Percentiles rank a stretch among this genome's conserved stretches.
phyloP scores from a whole-genome alignment of 2,888 invertebrate genomes.

The Sinelater perroti region DNA sequence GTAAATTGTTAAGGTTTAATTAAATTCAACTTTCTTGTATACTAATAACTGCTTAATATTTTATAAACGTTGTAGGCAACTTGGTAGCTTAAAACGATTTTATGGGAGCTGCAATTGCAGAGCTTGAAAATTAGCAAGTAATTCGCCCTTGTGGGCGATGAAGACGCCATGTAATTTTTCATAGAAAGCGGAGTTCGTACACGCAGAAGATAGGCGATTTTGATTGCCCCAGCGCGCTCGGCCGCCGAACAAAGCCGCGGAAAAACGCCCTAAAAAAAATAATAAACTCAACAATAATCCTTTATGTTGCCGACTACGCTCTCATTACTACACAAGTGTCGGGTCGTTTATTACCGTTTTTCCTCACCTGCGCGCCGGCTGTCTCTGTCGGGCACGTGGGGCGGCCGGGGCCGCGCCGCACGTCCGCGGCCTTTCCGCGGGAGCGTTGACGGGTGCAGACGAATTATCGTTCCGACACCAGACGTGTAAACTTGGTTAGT shows the following conservation, averaged over 20 bases:
- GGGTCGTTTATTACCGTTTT: constrained; percentile 43
- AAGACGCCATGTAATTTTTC: too few species aligned
- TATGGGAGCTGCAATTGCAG: too few species aligned
- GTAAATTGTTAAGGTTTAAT: too few species aligned
- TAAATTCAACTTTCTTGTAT: too few species aligned
- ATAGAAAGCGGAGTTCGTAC: too few species aligned
- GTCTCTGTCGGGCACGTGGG: constrained; percentile 28
- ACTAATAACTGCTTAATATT: too few species aligned
- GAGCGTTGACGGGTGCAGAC: constrained; percentile 48
- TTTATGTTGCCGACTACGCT: constrained; percentile 42
- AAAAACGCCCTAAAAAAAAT: constrained; percentile 35
- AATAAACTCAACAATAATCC: constrained; percentile 42
- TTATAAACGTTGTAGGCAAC: too few species aligned
- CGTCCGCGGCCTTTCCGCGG: constrained; percentile 30
- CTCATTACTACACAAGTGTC: constrained; percentile 47
- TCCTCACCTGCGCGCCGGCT: constrained; percentile 16
- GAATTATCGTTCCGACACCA: constrained; percentile 59
- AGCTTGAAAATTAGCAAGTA: too few species aligned
- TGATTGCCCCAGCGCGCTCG: too few species aligned
- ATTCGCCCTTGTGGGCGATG: too few species aligned
- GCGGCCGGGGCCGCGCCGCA: constrained; percentile 18
- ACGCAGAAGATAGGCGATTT: too few species aligned
- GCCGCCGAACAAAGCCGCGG: constrained; percentile 13
- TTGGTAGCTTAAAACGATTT: too few species aligned
- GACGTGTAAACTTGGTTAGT: constrained; percentile 61